Conservation (phyloP, 2,113 vertebrate species). For the Grantiella picta region DNA sequence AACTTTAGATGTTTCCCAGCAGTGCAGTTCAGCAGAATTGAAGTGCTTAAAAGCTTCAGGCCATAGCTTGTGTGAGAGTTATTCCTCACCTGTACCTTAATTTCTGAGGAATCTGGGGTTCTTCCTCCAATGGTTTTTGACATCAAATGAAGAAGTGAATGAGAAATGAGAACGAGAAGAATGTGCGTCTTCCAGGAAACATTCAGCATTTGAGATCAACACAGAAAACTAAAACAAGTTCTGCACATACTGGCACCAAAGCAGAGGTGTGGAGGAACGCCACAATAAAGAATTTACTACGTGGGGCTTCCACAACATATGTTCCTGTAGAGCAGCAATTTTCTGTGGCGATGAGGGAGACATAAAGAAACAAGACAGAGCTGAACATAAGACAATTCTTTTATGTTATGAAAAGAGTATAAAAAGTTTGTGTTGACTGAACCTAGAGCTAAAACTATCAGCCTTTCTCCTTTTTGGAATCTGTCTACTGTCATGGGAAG, state of each 20-base stretch:
- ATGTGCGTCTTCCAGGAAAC: not conserved
- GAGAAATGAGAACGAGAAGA: not conserved
- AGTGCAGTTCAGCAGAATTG: not conserved
- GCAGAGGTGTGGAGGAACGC: not conserved
- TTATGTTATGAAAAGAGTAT: not conserved
- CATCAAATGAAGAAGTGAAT: not conserved
- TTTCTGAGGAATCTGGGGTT: not conserved
- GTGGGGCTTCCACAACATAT: not conserved
- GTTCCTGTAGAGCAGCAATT: not conserved
- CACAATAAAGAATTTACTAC: not conserved
- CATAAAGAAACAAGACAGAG: not conserved
- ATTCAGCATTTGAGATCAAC: not conserved
- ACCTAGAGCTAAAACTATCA: not conserved
- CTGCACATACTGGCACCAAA: not conserved
- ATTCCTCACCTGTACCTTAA: not conserved
- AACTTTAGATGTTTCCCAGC: not conserved
- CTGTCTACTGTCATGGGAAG: not conserved
- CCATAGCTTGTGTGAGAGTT: not conserved
- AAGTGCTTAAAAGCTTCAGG: not conserved
- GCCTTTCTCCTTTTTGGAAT: not conserved
- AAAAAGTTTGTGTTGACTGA: not conserved
- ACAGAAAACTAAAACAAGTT: not conserved
- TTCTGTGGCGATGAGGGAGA: not conserved
- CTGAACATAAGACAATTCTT: not conserved
- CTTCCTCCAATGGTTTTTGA: not conserved